Conservation (phyloP, 2,113 vertebrate genomes). For the Chloropsis hardwickii region DNA sequence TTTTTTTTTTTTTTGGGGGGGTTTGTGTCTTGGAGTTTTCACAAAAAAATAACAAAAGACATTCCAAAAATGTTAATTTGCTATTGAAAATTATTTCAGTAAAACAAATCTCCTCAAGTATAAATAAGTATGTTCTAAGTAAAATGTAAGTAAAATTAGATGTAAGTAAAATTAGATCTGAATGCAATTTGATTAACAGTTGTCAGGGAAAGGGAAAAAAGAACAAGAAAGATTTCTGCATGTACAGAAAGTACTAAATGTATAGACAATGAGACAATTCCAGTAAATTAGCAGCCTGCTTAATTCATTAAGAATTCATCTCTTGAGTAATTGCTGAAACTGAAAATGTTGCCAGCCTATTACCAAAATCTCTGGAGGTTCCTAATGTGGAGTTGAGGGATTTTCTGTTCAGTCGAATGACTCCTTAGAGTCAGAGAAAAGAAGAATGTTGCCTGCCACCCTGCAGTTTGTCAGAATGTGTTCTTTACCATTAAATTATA, state of each 20-base stretch:
- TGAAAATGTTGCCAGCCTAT: constrained; percentile 34
- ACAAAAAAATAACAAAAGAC: not conserved
- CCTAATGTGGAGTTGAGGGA: not conserved
- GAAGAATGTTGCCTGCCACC: not conserved
- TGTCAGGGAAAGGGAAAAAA: not conserved
- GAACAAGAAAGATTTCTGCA: not conserved
- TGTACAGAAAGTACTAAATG: not conserved
- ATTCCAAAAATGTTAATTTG: not conserved
- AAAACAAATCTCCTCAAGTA: not conserved
- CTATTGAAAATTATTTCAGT: not conserved
- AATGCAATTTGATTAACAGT: constrained; percentile 7
- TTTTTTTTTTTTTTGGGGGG: not conserved
- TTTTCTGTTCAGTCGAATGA: constrained; percentile 10
- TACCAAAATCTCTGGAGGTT: constrained; percentile 12
- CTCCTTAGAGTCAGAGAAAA: not conserved
- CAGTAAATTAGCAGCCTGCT: constrained; percentile 23
- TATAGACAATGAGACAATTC: constrained; percentile 1
- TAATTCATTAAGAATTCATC: constrained; percentile 40
- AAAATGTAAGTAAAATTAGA: not conserved
- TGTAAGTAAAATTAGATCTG: not conserved
- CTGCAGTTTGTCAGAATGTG: not conserved
- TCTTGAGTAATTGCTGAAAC: constrained; percentile 23
- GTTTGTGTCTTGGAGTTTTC: not conserved
- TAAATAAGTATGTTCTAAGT: not conserved
- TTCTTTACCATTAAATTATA: not conserved